Conservation (phyloP, 2,797 vertebrate genomes). For the Rhynchonycteris naso region DNA sequence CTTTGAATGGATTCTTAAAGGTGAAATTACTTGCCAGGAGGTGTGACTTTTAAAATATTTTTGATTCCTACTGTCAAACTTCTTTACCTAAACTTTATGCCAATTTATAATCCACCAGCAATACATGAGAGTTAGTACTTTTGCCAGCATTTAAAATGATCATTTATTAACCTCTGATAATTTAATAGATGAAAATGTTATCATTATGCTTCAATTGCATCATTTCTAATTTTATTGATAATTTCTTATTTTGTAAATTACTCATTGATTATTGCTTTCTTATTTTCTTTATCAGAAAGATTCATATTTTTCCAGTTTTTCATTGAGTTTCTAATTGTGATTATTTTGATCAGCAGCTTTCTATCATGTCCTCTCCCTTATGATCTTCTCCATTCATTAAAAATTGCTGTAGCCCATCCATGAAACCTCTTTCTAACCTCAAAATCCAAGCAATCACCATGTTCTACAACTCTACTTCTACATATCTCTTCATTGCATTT, state of each 20-base stretch:
- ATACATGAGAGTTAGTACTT: background rate
- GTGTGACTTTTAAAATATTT: slow-evolving; percentile 7
- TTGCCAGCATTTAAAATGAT: background rate
- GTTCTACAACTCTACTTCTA: background rate
- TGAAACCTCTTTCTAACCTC: background rate
- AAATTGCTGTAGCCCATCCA: background rate
- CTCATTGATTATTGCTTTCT: background rate
- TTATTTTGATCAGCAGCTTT: background rate
- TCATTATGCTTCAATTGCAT: background rate
- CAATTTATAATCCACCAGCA: background rate
- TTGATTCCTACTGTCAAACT: background rate
- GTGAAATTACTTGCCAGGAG: background rate
- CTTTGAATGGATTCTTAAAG: background rate
- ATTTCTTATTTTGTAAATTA: background rate
- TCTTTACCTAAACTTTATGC: background rate
- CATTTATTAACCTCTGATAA: slow-evolving; percentile 16
- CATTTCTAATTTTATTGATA: slow-evolving; percentile 10
- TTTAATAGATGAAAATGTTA: background rate
- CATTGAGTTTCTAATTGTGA: background rate
- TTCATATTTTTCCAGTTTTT: background rate
- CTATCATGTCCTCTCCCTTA: background rate
- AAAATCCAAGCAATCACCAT: background rate
- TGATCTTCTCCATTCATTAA: background rate
- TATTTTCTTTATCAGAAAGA: background rate
- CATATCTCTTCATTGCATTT: background rate